Conservation (phyloP, 2,113 vertebrate species). For the Morone chrysops region DNA sequence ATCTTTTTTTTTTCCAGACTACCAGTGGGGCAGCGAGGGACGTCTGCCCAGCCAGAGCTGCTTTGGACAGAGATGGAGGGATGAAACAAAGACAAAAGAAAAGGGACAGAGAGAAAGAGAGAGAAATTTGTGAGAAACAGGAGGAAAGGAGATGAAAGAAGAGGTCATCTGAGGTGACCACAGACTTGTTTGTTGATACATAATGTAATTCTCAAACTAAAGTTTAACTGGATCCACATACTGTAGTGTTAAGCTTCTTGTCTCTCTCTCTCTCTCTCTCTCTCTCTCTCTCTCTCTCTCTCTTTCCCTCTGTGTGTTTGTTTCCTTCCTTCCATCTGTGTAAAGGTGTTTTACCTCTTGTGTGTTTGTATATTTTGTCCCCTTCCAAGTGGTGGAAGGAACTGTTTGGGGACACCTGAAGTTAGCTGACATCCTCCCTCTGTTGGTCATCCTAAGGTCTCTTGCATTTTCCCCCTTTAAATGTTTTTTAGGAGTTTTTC, state of each 20-base stretch:
- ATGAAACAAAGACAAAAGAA: neutral
- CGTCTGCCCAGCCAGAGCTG: conserved; percentile 37
- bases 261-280: too few species aligned
- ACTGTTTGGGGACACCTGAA: too few species aligned
- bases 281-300: too few species aligned
- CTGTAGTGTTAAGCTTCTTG: too few species aligned
- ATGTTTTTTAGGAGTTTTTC: too few species aligned
- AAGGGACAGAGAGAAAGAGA: neutral
- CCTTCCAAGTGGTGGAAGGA: too few species aligned
- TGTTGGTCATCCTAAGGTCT: too few species aligned
- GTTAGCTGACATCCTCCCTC: too few species aligned
- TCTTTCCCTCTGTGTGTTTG: neutral
- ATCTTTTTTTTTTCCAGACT: conserved; percentile 49
- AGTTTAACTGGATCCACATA: neutral
- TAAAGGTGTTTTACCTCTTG: too few species aligned
- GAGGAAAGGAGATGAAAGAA: neutral
- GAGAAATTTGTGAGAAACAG: neutral
- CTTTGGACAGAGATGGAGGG: conserved; percentile 15
- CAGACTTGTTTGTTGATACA: conserved; percentile 3
- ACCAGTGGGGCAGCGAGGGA: conserved; percentile 48
- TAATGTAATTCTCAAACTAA: neutral
- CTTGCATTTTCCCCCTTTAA: too few species aligned
- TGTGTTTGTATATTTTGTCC: too few species aligned
- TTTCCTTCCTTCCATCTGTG: too few species aligned
- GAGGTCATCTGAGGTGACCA: conserved; percentile 28